Percentiles rank a stretch among this genome's conserved stretches.
Conservation (phyloP, 2,888 invertebrate species). For the Heterodera filipjevi region DNA sequence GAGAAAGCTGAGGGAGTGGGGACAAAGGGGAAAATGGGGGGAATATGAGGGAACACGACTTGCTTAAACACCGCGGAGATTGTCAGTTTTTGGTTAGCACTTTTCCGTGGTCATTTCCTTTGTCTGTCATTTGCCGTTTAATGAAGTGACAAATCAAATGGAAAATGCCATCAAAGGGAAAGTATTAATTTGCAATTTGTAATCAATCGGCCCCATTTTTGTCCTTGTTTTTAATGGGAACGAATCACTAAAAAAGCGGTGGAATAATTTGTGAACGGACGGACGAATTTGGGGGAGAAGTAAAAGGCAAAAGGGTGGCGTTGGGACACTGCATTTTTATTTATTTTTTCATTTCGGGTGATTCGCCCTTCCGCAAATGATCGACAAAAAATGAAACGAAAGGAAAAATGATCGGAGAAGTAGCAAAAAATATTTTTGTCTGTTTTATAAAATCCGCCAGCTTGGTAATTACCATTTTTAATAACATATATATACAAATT, state of each 20-base stretch:
- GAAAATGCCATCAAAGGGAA: neutral
- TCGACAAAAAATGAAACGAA: neutral
- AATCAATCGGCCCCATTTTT: no score
- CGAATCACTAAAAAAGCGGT: no score
- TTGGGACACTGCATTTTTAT: conserved; percentile 4
- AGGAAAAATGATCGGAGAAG: no score
- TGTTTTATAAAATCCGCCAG: no score
- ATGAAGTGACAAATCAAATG: neutral
- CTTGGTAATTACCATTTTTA: no score
- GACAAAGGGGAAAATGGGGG: neutral
- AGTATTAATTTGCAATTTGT: neutral
- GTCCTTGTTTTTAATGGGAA: no score
- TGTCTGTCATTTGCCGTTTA: neutral
- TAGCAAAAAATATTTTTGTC: no score
- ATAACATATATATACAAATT: no score
- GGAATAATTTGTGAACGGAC: no score
- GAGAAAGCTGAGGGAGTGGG: neutral
- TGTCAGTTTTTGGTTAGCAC: no score
- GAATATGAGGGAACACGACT: neutral
- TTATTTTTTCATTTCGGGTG: neutral
- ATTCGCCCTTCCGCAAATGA: neutral
- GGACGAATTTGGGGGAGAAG: neutral
- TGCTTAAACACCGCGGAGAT: neutral
- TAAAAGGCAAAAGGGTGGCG: neutral
- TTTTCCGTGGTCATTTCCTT: neutral